Conservation (phyloP, 2,888 invertebrate species). For the Hecatera dysodea region DNA sequence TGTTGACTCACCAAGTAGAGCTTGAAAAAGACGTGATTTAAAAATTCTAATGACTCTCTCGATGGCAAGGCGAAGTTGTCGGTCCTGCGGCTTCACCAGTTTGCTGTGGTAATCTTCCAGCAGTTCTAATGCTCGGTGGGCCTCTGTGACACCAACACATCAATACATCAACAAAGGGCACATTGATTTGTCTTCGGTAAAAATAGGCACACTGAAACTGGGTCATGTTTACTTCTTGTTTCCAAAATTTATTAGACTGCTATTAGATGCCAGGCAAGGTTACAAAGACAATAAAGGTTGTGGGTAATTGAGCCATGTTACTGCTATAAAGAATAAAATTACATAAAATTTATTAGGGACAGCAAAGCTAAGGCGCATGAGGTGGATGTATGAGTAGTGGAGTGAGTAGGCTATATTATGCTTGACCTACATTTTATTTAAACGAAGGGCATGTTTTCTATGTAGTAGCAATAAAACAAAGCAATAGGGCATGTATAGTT, state of each 20-base stretch:
- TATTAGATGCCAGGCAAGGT: slow-evolving; percentile 34
- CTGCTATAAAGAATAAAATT: slow-evolving; percentile 3
- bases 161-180: slow-evolving; percentile 50
- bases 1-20: slow-evolving; percentile 95
- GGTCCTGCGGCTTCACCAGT: slow-evolving; percentile 98
- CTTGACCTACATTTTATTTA: slow-evolving; percentile 61
- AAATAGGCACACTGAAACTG: slow-evolving; percentile 47
- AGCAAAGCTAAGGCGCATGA: slow-evolving; percentile 40
- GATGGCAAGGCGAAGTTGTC: slow-evolving; percentile 98
- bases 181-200: slow-evolving; percentile 32
- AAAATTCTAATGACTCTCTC: slow-evolving; percentile 99
- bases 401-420: slow-evolving; percentile 46
- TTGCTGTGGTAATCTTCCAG: slow-evolving; percentile 99
- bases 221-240: slow-evolving; percentile 61
- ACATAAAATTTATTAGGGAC: slow-evolving; percentile 20
- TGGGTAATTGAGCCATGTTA: slow-evolving; percentile 17
- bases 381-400: slow-evolving; percentile 27
- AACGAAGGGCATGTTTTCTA: slow-evolving; percentile 54
- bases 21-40: slow-evolving; percentile 99
- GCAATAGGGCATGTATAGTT: slow-evolving; percentile 40
- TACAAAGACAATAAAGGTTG: slow-evolving; percentile 14
- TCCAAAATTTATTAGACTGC: slow-evolving; percentile 38
- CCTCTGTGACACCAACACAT: slow-evolving; percentile 92
- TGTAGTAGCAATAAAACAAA: slow-evolving; percentile 48
- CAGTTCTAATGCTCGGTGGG: slow-evolving; percentile 99